phyloP scores from a whole-genome alignment of 2,113 vertebrate species.

The Dicrurus megarhynchus region DNA sequence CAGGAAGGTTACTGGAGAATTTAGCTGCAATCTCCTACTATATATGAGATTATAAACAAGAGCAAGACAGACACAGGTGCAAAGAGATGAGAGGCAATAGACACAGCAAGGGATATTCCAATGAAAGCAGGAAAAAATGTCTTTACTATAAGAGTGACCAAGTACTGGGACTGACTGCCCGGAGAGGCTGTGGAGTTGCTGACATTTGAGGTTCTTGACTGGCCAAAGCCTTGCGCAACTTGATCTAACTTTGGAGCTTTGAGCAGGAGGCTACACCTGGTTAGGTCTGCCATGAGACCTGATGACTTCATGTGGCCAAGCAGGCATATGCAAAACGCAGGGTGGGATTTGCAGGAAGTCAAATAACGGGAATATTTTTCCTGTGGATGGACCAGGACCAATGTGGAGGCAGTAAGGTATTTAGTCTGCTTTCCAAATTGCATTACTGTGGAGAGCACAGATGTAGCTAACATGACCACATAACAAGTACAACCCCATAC shows the following conservation, averaged over 20 bases:
- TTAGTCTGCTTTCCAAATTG: background rate
- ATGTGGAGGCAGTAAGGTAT: background rate
- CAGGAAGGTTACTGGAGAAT: background rate
- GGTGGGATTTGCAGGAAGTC: background rate
- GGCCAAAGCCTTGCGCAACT: background rate
- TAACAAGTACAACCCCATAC: background rate
- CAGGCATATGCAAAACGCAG: background rate
- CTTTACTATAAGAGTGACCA: background rate
- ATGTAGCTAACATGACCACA: background rate
- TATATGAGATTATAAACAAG: background rate
- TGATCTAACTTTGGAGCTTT: background rate
- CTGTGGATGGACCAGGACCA: background rate
- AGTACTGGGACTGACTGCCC: background rate
- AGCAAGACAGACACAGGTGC: background rate
- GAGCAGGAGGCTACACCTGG: background rate
- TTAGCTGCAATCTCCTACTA: background rate
- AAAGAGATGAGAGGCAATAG: background rate
- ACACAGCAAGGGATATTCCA: background rate
- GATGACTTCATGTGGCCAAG: background rate
- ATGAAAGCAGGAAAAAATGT: background rate
- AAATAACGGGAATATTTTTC: background rate
- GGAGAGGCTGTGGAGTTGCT: background rate
- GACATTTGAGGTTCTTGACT: background rate
- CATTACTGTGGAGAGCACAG: background rate
- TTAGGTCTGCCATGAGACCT: background rate